Evolutionary conservation across 2,113 vertebrate species (phyloP).

Genomic region (Australoheros scitulus): DNA sequence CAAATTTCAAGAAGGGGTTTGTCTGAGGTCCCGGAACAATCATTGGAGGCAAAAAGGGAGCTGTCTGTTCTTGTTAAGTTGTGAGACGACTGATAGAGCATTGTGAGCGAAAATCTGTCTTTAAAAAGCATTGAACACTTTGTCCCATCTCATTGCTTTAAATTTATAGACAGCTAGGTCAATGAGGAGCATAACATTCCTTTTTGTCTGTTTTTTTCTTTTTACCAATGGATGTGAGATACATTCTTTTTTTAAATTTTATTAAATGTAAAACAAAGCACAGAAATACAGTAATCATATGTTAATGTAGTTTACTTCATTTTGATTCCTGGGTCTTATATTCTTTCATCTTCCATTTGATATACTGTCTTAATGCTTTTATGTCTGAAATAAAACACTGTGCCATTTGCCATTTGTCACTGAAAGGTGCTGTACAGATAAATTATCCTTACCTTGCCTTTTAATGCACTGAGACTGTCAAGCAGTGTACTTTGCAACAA

Average conservation of each 20-base stretch:
- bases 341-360: neutral
- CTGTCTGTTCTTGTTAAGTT: slow-evolving; percentile 47
- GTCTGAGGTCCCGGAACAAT: slow-evolving; percentile 45
- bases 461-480: neutral
- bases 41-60: slow-evolving; percentile 32
- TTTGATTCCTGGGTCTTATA: neutral
- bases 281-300: neutral
- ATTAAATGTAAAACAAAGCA: neutral
- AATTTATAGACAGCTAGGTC: neutral
- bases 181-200: neutral
- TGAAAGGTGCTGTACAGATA: neutral
- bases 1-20: slow-evolving; percentile 36
- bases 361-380: neutral
- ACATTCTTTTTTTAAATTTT: neutral
- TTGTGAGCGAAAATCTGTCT: slow-evolving; percentile 33
- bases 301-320: neutral
- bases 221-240: neutral
- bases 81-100: slow-evolving; percentile 34
- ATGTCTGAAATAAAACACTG: neutral
- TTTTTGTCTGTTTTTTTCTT: neutral
- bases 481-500: neutral
- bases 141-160: slow-evolving; percentile 12
- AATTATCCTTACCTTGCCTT: neutral
- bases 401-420: neutral
- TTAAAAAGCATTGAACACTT: slow-evolving; percentile 24